Base-by-base conservation (phyloP, 2,888 invertebrate genomes). In the Rutpela maculata region DNA sequence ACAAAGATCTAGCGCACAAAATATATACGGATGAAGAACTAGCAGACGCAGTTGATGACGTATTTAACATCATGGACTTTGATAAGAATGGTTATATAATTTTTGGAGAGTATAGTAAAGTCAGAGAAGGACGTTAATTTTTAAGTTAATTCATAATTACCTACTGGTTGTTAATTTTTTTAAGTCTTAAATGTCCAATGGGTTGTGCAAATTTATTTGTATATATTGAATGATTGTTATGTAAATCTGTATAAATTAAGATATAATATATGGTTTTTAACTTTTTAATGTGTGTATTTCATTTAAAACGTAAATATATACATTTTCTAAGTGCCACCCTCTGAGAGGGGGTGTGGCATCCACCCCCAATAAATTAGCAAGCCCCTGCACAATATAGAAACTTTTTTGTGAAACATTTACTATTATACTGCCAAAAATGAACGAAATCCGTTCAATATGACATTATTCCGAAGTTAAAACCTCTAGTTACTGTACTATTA, bases 21-120 rank as follows among this genome's bases (percentile, higher is more conserved):
- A 43, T 71, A 11, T 17, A 79, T 69, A 67, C 91, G 0, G 94
- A 95, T 82, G 89, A 91, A 0, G 90, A 92, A 60, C 85, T 95
- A 0, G 90, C 91, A 78, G 88, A 89, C 0, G 87, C 92, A 0
- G 85, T 94, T 56, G 95, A 95, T 84, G 91, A 92, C 11, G 93
- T 95, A 0, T 87, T 96, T 31, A 90, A 90, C 17, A 90, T 92
- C 74, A 93, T 94, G 76, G 96, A 96, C 86, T 86, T 91, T 31
- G 93, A 96, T 86, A 91, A 91, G 26, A 96, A 97, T 85, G 96
- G 96, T 0, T 95, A 91, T 85, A 92, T 97, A 50, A 94, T 93
- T 81, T 95, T 94, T 85, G 83, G 90, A 5, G 94, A 95, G 86
- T 94, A 92, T 9, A 35, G 31, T 35, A 35, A 7, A 9, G 31